Base-by-base conservation (phyloP, 2,113 vertebrate genomes). In the Micronycteris hirsuta region DNA sequence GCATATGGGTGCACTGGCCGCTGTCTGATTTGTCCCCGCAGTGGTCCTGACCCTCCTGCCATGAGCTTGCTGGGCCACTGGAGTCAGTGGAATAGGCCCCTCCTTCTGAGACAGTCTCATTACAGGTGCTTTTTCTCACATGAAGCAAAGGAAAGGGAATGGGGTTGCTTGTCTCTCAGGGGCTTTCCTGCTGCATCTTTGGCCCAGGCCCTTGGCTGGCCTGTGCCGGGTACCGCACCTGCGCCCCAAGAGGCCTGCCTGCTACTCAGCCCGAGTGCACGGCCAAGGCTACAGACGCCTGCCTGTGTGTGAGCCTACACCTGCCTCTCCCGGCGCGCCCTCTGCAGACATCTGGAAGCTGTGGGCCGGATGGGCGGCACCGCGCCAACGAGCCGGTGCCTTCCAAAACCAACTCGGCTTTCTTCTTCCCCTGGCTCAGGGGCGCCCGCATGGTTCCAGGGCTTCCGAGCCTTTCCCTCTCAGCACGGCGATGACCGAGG, bases 91-190 rank as follows among this genome's bases (percentile, higher is more conserved):
- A 36, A 22, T 5, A 11, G 47, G n/a, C 7, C n/a, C 76, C 58
- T 41, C 68, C 33, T 26, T 36, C 90, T 16, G 17, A 38, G 54
- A 82, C n/a, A 14, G 2, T 2, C 15, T 17, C 22, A 24, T 7
- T 2, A 7, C n/a, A 36, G 0, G 0, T 1, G 2, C 33, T 71
- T 82, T 15, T 31, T 68, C 52, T 14, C 2, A 47, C 73, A 54
- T 20, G 3, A 73, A 86, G 49, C 33, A 56, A 49, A 80, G 28
- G 5, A 15, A 38, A 86, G 24, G 10, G 0, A 36, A 17, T 4
- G 28, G 4, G 4, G 4, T 0, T 9, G 4, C 19, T 0, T 1
- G 82, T 47, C 1, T 58, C 16, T 68, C 11, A 7, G 43, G 54
- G 43, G n/a, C 36, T 28, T 36, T 74, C 20, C 67, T 54, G 16